A percentile compares a stretch with the other conserved stretches of the same genome.
phyloP scores from a whole-genome alignment of 1,140 invertebrate species.

The Pararge aegeria region DNA sequence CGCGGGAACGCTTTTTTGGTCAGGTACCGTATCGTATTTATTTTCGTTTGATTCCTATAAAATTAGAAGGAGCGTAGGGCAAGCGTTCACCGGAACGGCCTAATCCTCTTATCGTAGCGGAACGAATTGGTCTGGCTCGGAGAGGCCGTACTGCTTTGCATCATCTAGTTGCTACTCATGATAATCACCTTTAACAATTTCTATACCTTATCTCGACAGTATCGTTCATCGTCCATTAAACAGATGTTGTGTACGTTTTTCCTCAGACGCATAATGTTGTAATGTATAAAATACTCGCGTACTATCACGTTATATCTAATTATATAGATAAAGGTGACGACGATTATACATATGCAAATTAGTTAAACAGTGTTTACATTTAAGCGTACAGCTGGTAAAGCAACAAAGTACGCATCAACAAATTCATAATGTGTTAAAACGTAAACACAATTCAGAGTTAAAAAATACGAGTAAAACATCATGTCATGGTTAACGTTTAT shows the following conservation, averaged over 20 bases:
- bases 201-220: slow-evolving; percentile 47
- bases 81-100: slow-evolving; percentile 37
- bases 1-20: slow-evolving; percentile 69
- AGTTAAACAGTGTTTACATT: slow-evolving; percentile 12
- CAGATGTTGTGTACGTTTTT: slow-evolving; percentile 40
- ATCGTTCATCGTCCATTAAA: slow-evolving; percentile 44
- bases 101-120: slow-evolving; percentile 68
- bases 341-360: slow-evolving; percentile 28
- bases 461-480: background rate
- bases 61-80: slow-evolving; percentile 21
- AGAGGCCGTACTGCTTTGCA: slow-evolving; percentile 53
- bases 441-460: background rate
- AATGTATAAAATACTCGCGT: slow-evolving; percentile 4
- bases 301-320: slow-evolving; percentile 11
- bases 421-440: background rate
- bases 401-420: background rate
- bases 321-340: slow-evolving; percentile 16
- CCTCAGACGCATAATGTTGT: background rate
- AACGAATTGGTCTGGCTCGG: slow-evolving; percentile 50
- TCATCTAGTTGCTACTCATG: slow-evolving; percentile 47
- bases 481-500: background rate
- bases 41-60: slow-evolving; percentile 18
- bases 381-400: background rate
- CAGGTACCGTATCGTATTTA: slow-evolving; percentile 53
- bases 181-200: slow-evolving; percentile 48